Evolutionary conservation across 2,113 vertebrate species (phyloP).

Genomic region (Stegostoma tigrinum): DNA sequence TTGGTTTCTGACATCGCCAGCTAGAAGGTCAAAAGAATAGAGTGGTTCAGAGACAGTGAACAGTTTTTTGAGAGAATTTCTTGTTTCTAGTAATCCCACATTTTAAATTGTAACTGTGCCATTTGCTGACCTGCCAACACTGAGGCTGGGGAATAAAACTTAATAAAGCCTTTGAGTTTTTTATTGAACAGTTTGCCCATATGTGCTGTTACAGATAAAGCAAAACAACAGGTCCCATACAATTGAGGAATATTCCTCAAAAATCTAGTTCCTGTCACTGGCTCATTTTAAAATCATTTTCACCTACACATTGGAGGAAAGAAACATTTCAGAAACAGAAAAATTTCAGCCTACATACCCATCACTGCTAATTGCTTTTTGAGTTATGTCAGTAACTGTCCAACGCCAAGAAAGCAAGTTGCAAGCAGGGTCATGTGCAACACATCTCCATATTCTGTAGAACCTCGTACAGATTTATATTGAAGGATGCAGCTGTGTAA

Average conservation of each 20-base stretch:
- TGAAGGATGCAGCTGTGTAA: not conserved
- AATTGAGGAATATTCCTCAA: not conserved
- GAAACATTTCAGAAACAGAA: not conserved
- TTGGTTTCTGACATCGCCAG: not conserved
- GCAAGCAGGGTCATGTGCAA: not conserved
- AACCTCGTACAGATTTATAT: not conserved
- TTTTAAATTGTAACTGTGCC: constrained; percentile 22
- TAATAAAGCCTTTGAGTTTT: not conserved
- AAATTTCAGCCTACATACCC: not conserved
- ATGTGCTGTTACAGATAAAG: not conserved
- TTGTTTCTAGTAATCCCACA: not conserved
- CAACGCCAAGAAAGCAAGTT: not conserved
- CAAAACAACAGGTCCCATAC: not conserved
- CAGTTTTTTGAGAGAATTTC: not conserved
- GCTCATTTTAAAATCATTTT: not conserved
- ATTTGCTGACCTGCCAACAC: not conserved
- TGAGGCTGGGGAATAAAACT: not conserved
- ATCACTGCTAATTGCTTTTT: not conserved
- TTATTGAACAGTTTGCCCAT: not conserved
- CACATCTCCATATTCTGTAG: not conserved
- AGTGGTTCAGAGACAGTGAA: constrained; percentile 20
- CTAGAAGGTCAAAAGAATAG: constrained; percentile 13
- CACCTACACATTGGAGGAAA: not conserved
- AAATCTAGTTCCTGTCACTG: not conserved
- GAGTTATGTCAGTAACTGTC: not conserved